A percentile compares a stretch with the other conserved stretches of the same genome.
phyloP scores from a whole-genome alignment of 2,797 vertebrate species.

The Hoplostethus atlanticus region DNA sequence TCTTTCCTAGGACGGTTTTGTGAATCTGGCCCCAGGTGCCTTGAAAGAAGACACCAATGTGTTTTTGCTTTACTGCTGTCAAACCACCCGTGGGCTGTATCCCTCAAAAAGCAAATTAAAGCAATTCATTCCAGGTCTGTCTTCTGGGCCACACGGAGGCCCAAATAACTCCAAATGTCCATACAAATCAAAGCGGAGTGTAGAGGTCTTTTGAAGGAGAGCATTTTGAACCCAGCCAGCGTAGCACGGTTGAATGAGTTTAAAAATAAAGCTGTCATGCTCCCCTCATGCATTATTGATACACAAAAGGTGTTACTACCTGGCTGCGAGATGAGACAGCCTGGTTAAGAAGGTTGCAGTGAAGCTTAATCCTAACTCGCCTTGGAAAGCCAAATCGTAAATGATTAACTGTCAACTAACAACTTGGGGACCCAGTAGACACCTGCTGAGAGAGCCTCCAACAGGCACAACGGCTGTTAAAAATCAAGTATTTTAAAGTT shows the following conservation, averaged over 20 bases:
- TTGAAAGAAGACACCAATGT: neutral
- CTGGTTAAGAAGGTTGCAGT: neutral
- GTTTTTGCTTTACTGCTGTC: conserved; percentile 7
- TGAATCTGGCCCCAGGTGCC: too few relatives aligned
- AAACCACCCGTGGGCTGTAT: conserved; percentile 11
- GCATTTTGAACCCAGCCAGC: conserved; percentile 18
- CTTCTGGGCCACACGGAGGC: conserved; percentile 22
- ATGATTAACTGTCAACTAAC: conserved; percentile 28
- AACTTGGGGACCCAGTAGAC: conserved; percentile 3
- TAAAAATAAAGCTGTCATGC: conserved; percentile 28
- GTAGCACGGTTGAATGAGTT: conserved; percentile 27
- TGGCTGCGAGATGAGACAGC: conserved; percentile 7
- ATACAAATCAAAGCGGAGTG: conserved; percentile 26
- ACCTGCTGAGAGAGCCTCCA: conserved; percentile 1
- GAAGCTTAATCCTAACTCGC: conserved; percentile 7
- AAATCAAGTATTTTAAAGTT: too few relatives aligned
- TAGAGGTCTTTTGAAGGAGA: conserved; percentile 51
- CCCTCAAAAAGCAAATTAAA: conserved; percentile 22
- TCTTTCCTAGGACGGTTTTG: too few relatives aligned
- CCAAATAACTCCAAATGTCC: conserved; percentile 19
- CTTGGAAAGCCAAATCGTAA: conserved; percentile 22
- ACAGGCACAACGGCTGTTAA: too few relatives aligned
- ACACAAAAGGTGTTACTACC: conserved; percentile 29
- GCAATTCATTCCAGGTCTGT: neutral
- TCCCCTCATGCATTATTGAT: conserved; percentile 55